Conservation (phyloP, 2,797 vertebrate genomes). For the Hoplostethus mediterraneus region DNA sequence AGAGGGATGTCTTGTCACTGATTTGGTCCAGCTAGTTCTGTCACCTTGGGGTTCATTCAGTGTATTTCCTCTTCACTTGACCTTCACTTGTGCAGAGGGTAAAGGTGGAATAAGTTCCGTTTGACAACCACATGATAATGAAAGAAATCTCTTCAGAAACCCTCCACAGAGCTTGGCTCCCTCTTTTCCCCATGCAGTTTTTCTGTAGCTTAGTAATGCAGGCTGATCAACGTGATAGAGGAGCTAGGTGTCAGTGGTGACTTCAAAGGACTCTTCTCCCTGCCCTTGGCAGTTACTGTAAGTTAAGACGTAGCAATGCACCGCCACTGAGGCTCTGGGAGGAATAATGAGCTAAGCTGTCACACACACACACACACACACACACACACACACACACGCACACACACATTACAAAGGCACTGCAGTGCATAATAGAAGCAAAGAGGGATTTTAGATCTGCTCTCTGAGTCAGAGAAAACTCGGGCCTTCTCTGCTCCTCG, state of each 20-base stretch:
- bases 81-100: constrained; percentile 5
- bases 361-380: constrained; percentile 30
- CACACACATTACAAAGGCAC: constrained; percentile 14
- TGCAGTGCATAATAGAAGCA: background rate
- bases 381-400: constrained; percentile 8
- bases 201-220: constrained; percentile 35
- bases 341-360: constrained; percentile 61
- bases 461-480: constrained; percentile 36
- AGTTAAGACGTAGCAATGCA: constrained; percentile 54
- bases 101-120: constrained; percentile 36
- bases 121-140: constrained; percentile 31
- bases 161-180: constrained; percentile 13
- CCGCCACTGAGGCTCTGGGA: constrained; percentile 29
- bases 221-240: constrained; percentile 70
- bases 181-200: constrained; percentile 39
- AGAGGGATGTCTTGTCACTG: background rate
- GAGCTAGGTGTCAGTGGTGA: constrained; percentile 61
- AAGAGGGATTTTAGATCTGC: constrained; percentile 31
- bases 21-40: background rate
- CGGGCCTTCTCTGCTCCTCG: constrained; percentile 17
- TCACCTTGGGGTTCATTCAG: background rate
- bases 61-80: constrained; percentile 12
- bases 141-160: constrained; percentile 45
- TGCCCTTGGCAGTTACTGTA: constrained; percentile 63
- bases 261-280: constrained; percentile 66